A percentile compares a stretch with the other conserved stretches of the same genome.
phyloP scores from a whole-genome alignment of 1,140 invertebrate genomes.

The Psix sp. region DNA sequence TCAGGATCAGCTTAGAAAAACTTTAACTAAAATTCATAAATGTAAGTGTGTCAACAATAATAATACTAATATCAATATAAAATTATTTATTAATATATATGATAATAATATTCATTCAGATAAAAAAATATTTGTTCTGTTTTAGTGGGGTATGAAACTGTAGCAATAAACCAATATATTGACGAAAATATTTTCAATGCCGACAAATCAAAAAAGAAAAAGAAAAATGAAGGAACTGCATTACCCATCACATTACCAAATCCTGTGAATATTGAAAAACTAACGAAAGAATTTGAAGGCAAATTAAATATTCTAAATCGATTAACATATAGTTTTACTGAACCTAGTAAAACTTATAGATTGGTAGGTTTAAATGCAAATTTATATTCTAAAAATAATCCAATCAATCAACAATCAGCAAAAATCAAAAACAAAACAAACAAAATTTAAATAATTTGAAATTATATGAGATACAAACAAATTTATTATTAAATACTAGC shows the following conservation, averaged over 20 bases:
- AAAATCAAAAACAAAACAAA: too few species aligned
- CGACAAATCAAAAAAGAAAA: constrained; percentile 73
- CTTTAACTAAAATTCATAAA: constrained; percentile 60
- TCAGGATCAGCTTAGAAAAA: constrained; percentile 45
- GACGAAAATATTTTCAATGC: constrained; percentile 70
- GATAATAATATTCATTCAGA: constrained; percentile 5
- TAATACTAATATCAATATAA: background rate
- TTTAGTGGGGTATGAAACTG: constrained; percentile 74
- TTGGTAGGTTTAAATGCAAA: constrained; percentile 64
- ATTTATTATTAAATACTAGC: too few species aligned
- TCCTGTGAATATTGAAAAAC: constrained; percentile 59
- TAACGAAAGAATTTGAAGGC: constrained; percentile 65
- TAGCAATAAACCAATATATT: constrained; percentile 74
- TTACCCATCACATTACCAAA: constrained; percentile 45
- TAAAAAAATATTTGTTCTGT: constrained; percentile 9
- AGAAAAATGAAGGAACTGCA: constrained; percentile 53
- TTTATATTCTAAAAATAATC: constrained; percentile 1
- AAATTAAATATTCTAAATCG: constrained; percentile 71
- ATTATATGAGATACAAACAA: too few species aligned
- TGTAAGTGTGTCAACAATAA: constrained; percentile 55
- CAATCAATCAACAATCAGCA: too few species aligned
- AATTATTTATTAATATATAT: constrained; percentile 11
- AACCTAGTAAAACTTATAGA: constrained; percentile 67
- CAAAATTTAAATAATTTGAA: too few species aligned
- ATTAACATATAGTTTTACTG: constrained; percentile 71